These are phyloP conservation scores for Pituophis catenifer DNA, from an alignment of 2,113 vertebrate species.

Conservation along the genomic window DNA sequence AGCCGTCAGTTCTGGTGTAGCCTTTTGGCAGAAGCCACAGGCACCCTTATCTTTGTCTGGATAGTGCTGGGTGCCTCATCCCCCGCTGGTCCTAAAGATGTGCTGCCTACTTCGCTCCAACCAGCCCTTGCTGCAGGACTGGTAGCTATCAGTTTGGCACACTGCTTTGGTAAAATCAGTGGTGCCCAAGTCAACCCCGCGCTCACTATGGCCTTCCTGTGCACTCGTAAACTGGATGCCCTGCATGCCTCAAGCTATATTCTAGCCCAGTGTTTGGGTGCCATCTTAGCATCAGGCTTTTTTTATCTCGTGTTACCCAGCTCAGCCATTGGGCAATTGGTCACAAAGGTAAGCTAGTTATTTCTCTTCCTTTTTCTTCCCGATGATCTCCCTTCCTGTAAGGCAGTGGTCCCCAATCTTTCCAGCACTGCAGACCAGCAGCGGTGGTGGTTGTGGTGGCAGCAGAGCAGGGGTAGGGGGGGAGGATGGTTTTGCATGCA, in stretches of 20 bases:
- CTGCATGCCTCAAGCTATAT: conserved; percentile 64
- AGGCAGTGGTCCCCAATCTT: not conserved
- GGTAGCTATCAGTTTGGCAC: conserved; percentile 65
- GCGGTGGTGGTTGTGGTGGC: not conserved
- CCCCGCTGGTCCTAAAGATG: conserved; percentile 15
- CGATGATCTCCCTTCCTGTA: accelerated
- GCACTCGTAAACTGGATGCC: conserved; percentile 72
- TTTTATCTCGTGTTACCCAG: conserved; percentile 67
- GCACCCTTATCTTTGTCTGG: conserved; percentile 76
- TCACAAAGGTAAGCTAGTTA: conserved; percentile 69
- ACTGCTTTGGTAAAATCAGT: conserved; percentile 77
- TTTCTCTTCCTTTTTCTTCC: accelerated
- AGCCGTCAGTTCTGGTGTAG: conserved; percentile 75
- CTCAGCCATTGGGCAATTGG: conserved; percentile 58
- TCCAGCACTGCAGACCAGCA: not conserved
- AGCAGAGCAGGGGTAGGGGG: not conserved
- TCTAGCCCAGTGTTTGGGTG: conserved; percentile 77
- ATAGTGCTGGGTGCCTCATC: conserved; percentile 75
- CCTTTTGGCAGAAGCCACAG: conserved; percentile 69
- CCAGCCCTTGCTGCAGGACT: conserved; percentile 75
- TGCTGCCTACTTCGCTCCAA: conserved; percentile 60
- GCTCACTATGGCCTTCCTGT: conserved; percentile 76
- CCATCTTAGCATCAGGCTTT: conserved; percentile 66
- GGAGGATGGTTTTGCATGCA: not conserved
- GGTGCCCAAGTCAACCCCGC: conserved; percentile 81